Percentiles rank a stretch among this genome's conserved stretches.
phyloP scores from a whole-genome alignment of 2,888 invertebrate species.

The Limnephilus marmoratus region DNA sequence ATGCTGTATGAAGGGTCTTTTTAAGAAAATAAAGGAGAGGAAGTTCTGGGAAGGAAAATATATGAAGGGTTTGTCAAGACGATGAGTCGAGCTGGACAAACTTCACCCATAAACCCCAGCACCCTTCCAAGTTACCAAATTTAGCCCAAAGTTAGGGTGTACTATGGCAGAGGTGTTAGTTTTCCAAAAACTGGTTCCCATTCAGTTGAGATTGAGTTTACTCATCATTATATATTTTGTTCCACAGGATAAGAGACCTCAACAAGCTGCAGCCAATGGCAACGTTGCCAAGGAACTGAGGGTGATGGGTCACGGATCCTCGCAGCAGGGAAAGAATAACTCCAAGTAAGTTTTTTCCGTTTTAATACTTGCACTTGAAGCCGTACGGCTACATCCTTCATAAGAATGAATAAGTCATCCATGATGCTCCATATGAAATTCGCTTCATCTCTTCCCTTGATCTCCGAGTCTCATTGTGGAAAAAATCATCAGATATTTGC shows the following conservation, averaged over 20 bases:
- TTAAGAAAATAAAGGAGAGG: too few species aligned
- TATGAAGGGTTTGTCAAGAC: too few species aligned
- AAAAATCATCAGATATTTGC: neutral
- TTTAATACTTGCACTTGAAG: neutral
- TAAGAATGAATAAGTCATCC: neutral
- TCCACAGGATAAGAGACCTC: slow-evolving; percentile 80
- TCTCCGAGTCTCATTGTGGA: neutral
- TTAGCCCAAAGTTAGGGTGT: too few species aligned
- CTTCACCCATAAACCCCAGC: too few species aligned
- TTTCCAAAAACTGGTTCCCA: too few species aligned
- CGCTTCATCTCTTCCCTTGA: neutral
- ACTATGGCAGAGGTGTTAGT: too few species aligned
- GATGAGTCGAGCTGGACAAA: too few species aligned
- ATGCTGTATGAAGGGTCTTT: too few species aligned
- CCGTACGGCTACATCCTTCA: neutral
- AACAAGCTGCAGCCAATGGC: slow-evolving; percentile 81
- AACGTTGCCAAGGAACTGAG: slow-evolving; percentile 92
- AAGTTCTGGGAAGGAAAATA: too few species aligned
- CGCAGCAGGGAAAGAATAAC: slow-evolving; percentile 83
- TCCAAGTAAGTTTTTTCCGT: slow-evolving; percentile 70
- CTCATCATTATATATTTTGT: slow-evolving; percentile 2
- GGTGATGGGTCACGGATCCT: slow-evolving; percentile 92
- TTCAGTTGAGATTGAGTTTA: neutral
- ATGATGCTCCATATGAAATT: too few species aligned
- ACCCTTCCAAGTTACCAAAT: too few species aligned